phyloP scores from a whole-genome alignment of 2,797 vertebrate genomes.

The Morus bassanus region DNA sequence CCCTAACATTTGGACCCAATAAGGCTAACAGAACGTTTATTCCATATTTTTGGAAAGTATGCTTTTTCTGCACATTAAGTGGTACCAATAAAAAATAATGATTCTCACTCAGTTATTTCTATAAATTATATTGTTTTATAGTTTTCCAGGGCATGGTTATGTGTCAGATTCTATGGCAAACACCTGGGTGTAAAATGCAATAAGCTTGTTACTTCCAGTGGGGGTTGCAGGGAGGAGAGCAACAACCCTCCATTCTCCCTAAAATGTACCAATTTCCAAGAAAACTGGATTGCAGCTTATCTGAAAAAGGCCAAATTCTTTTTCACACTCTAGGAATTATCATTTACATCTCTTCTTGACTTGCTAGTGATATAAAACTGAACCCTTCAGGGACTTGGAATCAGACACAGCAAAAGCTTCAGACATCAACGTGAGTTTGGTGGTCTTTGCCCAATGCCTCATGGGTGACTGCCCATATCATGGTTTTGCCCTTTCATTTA shows the following conservation, averaged over 20 bases:
- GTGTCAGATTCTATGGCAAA: constrained; percentile 80
- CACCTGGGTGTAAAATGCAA: constrained; percentile 79
- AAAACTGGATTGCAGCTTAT: constrained; percentile 54
- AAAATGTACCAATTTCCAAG: constrained; percentile 27
- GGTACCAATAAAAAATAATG: constrained; percentile 87
- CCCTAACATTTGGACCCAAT: constrained; percentile 85
- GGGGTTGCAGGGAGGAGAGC: constrained; percentile 29
- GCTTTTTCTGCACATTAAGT: constrained; percentile 83
- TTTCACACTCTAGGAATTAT: constrained; percentile 37
- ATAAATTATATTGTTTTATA: constrained; percentile 83
- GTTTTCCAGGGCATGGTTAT: constrained; percentile 80
- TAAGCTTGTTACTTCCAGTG: constrained; percentile 71
- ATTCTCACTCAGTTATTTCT: constrained; percentile 84
- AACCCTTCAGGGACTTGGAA: not conserved
- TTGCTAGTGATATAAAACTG: constrained; percentile 16
- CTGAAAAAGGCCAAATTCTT: constrained; percentile 31
- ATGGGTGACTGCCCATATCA: not conserved
- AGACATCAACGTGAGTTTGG: not conserved
- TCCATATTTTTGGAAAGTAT: constrained; percentile 83
- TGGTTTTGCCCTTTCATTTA: not conserved
- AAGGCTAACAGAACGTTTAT: constrained; percentile 79
- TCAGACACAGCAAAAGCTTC: not conserved
- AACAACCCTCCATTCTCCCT: not conserved
- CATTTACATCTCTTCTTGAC: not conserved
- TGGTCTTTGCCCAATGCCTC: not conserved